Conservation (phyloP, 2,113 vertebrate genomes). For the Hemichromis elongatus region DNA sequence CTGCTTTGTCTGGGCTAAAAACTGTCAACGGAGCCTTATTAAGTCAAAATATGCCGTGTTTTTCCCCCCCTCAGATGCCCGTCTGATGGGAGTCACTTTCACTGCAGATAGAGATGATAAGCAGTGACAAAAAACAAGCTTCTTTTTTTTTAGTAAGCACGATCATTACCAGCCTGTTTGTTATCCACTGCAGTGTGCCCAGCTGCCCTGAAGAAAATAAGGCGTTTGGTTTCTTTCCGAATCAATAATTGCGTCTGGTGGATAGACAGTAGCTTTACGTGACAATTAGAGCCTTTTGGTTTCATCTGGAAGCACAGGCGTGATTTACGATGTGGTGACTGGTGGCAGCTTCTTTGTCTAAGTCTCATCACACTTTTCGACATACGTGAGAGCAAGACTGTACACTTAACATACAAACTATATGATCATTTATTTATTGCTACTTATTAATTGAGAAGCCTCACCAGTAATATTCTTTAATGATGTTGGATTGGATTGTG, state of each 20-base stretch:
- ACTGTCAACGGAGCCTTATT: background rate
- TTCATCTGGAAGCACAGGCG: constrained; percentile 10
- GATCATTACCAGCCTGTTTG: constrained; percentile 30
- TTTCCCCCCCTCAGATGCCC: background rate
- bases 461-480: constrained; percentile 16
- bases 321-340: constrained; percentile 1
- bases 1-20: background rate
- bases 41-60: background rate
- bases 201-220: constrained; percentile 35
- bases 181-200: constrained; percentile 18
- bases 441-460: background rate
- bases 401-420: background rate
- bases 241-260: constrained; percentile 56
- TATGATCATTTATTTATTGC: background rate
- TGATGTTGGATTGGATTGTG: background rate
- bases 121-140: background rate
- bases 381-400: background rate
- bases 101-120: background rate
- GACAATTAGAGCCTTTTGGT: constrained; percentile 33
- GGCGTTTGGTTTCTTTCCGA: constrained; percentile 20
- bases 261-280: constrained; percentile 3
- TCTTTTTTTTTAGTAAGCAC: constrained; percentile 30
- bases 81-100: background rate
- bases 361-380: background rate
- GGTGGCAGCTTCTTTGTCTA: background rate